Conservation (phyloP, 2,888 invertebrate genomes). For the Poecilus cupreus region DNA sequence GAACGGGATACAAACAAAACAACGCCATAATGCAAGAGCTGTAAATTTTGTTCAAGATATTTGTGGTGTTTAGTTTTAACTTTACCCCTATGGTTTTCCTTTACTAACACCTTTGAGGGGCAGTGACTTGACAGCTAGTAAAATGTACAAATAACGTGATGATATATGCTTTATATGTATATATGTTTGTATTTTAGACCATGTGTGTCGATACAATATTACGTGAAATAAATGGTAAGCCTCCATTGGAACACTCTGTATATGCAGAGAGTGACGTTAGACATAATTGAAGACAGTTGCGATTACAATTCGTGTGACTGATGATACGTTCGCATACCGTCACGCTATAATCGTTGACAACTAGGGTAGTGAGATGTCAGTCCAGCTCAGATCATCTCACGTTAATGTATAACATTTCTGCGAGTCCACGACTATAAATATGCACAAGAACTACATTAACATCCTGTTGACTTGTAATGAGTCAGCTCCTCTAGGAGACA, state of each 20-base stretch:
- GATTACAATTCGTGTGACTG: neutral
- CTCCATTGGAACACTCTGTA: neutral
- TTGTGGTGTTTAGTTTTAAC: too few species aligned
- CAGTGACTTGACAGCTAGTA: too few species aligned
- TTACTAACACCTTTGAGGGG: too few species aligned
- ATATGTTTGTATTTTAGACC: too few species aligned
- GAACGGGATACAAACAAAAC: too few species aligned
- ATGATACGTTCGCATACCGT: constrained; percentile 1
- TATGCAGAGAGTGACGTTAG: neutral
- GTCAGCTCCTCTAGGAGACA: neutral
- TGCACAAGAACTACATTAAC: neutral
- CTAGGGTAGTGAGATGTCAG: constrained; percentile 5
- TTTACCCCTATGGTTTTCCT: too few species aligned
- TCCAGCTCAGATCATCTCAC: neutral
- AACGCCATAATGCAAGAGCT: too few species aligned
- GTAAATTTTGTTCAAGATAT: too few species aligned
- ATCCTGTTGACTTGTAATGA: neutral
- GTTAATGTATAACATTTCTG: neutral
- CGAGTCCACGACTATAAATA: neutral
- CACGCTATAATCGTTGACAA: constrained; percentile 24
- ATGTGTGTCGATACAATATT: too few species aligned
- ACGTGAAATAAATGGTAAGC: too few species aligned
- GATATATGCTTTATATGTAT: too few species aligned
- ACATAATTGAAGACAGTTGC: neutral
- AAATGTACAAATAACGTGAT: too few species aligned